Base-by-base conservation (phyloP, 64 coral and sea anemone genomes). In the Catalaphyllia jardinei region DNA sequence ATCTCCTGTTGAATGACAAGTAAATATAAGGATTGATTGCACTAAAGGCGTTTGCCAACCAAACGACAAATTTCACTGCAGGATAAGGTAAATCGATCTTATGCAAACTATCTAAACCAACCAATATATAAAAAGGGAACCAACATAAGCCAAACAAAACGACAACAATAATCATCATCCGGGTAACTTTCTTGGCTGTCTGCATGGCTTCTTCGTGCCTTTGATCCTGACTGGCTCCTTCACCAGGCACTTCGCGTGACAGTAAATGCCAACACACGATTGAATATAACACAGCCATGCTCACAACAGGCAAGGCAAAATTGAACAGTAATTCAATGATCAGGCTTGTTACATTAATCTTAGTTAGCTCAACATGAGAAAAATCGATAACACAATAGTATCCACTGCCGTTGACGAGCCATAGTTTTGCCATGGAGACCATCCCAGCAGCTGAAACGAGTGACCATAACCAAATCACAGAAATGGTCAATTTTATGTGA, bases 131-230 rank as follows among this genome's bases (percentile, higher is more conserved):
- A 49, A 76, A 76, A 46, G 74, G 74, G 51, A 76, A 76, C 74
- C 74, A 76, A 76, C 65, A 69, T 25, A 69, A n/a, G 10, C 9
- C 25, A 69, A 67, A 69, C 22, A n/a, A 69, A 69, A 69, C 74
- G 49, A 76, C 74, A 49, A 76, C 39, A 49, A 49, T n/a, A 35
- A 76, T 49, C 74, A 76, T 76, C 74, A 76, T 76, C 33, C 35
- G 31, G 74, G 74, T 76, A 76, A 76, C 74, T 76, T 76, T 76
- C 74, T 76, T 76, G 15, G 74, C 74, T 39, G 74, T 76, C 38
- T 76, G 50, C 74, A 76, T 76, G 31, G 74, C 74, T 76, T 76
- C 30, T 76, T 19, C 38, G 74, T 76, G 74, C 22, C 74, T 42
- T 22, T 42, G 19, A 76, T n/a, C 22, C 6, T 69, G 65, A 69